Conservation (phyloP, 2,888 invertebrate species). For the Callinectes sapidus region DNA sequence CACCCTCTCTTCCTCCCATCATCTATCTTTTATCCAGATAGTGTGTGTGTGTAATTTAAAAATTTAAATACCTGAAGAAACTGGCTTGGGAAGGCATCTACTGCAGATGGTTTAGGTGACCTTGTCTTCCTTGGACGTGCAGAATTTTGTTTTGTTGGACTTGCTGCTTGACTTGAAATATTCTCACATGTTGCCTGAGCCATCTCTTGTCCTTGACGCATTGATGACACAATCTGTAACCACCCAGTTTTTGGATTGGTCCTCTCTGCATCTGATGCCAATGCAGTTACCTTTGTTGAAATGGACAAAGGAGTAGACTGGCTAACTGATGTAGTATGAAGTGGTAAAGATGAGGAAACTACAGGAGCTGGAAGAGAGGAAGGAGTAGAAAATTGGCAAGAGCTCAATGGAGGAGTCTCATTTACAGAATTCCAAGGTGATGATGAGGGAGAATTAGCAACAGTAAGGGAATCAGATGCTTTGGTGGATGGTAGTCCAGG, state of each 20-base stretch:
- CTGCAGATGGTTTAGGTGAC: constrained; percentile 45
- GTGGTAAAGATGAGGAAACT: constrained; percentile 43
- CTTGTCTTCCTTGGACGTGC: constrained; percentile 31
- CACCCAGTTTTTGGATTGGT: constrained; percentile 55
- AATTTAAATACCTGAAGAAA: constrained; percentile 59
- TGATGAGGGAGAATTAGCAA: constrained; percentile 22
- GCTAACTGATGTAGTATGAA: constrained; percentile 43
- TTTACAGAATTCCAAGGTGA: constrained; percentile 40
- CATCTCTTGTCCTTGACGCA: constrained; percentile 51
- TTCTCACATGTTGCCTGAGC: constrained; percentile 34
- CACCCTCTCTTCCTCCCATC: too few relatives aligned
- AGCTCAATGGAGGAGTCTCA: constrained; percentile 24
- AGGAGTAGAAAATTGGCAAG: constrained; percentile 20
- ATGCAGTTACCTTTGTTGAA: constrained; percentile 30
- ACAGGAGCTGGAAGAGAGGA: constrained; percentile 37
- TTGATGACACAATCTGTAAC: constrained; percentile 66
- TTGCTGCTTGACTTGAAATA: constrained; percentile 3
- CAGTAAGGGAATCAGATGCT: constrained; percentile 8
- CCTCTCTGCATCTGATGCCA: constrained; percentile 27
- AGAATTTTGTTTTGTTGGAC: constrained; percentile 12
- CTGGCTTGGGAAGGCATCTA: constrained; percentile 55
- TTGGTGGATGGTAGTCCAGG: background rate
- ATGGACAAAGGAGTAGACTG: constrained; percentile 43
- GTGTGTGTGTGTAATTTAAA: constrained; percentile 11
- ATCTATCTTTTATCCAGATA: too few relatives aligned